These are phyloP conservation scores for Philopotamus ludificatus DNA, from an alignment of 1,140 invertebrate species.

Conservation along the genomic window DNA sequence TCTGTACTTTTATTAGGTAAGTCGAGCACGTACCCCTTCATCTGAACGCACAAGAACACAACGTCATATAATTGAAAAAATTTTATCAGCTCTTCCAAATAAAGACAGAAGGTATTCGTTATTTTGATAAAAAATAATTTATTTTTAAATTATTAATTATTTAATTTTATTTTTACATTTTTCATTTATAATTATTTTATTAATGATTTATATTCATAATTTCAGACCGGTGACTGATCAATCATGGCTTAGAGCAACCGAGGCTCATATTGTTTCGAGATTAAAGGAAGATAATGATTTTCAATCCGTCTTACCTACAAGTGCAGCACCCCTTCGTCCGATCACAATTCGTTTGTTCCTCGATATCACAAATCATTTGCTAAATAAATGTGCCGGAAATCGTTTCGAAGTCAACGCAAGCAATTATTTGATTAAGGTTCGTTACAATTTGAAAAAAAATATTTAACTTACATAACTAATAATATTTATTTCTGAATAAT, in stretches of 20 bases:
- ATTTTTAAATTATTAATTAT: not conserved
- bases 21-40: conserved; percentile 26
- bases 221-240: conserved; percentile 11
- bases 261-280: conserved; percentile 13
- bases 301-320: not conserved
- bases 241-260: conserved; percentile 18
- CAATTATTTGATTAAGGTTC: conserved; percentile 37
- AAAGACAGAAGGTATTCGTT: conserved; percentile 34
- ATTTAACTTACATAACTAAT: conserved; percentile 2
- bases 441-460: not conserved
- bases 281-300: conserved; percentile 5
- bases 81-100: conserved; percentile 13
- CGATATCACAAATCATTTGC: conserved; percentile 29
- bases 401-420: conserved; percentile 14
- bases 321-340: conserved; percentile 26
- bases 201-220: not conserved
- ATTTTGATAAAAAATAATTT: not conserved
- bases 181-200: not conserved
- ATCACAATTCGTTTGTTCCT: conserved; percentile 35
- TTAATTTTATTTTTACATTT: not conserved
- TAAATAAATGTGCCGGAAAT: conserved; percentile 5
- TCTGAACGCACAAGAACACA: conserved; percentile 8
- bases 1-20: no score
- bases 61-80: conserved; percentile 18
- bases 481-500: no score